Evolutionary conservation across 2,888 invertebrate species (phyloP).

Genomic region (Idaea biselata): DNA sequence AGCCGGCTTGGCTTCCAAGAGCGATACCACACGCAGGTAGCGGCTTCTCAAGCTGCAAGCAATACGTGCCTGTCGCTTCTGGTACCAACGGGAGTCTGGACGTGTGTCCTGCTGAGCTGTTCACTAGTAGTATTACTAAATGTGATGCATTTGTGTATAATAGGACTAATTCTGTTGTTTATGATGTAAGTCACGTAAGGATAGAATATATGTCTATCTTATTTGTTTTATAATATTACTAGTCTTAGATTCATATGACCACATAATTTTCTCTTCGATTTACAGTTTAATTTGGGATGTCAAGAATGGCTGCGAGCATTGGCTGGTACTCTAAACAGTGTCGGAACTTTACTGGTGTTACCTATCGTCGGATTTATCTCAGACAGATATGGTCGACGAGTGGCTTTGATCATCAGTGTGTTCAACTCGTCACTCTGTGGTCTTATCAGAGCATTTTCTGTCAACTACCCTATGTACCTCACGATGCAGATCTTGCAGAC

Average conservation of each 20-base stretch:
- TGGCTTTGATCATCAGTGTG: conserved; percentile 70
- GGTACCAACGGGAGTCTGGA: conserved; percentile 41
- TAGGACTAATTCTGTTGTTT: conserved; percentile 59
- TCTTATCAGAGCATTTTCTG: conserved; percentile 76
- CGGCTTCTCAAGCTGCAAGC: conserved; percentile 66
- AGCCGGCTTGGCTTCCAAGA: conserved; percentile 64
- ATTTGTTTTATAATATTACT: too few relatives aligned
- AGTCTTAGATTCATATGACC: too few relatives aligned
- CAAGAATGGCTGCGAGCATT: conserved; percentile 85
- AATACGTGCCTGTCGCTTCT: conserved; percentile 45
- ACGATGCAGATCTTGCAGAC: conserved; percentile 77
- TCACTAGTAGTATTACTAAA: conserved; percentile 29
- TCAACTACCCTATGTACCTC: conserved; percentile 78
- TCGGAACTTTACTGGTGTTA: conserved; percentile 85
- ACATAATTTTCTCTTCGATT: conserved; percentile 21
- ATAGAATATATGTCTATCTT: too few relatives aligned
- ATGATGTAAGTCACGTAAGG: conserved; percentile 50
- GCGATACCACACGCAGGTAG: conserved; percentile 58
- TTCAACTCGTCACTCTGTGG: conserved; percentile 70
- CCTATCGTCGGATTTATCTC: conserved; percentile 85
- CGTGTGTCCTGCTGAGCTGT: conserved; percentile 51
- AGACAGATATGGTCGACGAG: conserved; percentile 81
- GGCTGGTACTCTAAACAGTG: conserved; percentile 85
- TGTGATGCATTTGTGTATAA: conserved; percentile 59
- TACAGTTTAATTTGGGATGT: conserved; percentile 84